These are phyloP conservation scores for Drosophila testacea DNA, from an alignment of 2,888 invertebrate genomes.

Conservation along the genomic window DNA sequence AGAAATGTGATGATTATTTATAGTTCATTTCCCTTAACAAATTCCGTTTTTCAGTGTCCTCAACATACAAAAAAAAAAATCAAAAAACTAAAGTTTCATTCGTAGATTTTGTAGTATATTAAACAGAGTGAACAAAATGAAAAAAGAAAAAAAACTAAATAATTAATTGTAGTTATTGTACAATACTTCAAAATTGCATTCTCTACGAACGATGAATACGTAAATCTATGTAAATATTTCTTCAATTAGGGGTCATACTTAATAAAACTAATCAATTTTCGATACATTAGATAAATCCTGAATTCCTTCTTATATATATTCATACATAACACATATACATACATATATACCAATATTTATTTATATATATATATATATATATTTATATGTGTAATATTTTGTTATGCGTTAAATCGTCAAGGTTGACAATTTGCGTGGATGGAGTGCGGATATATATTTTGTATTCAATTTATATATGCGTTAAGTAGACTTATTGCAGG, in stretches of 20 bases:
- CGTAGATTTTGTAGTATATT: slow-evolving; percentile 37
- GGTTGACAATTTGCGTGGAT: slow-evolving; percentile 33
- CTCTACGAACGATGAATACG: slow-evolving; percentile 41
- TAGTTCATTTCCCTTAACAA: slow-evolving; percentile 20
- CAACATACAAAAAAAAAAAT: background rate
- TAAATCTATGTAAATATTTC: slow-evolving; percentile 54
- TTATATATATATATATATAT: slow-evolving; percentile 31
- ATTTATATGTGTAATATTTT: slow-evolving; percentile 25
- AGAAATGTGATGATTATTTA: slow-evolving; percentile 39
- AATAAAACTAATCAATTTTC: slow-evolving; percentile 51
- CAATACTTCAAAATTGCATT: slow-evolving; percentile 33
- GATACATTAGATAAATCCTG: slow-evolving; percentile 48
- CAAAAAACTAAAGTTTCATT: slow-evolving; percentile 9
- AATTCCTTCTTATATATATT: slow-evolving; percentile 41
- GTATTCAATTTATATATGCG: slow-evolving; percentile 52
- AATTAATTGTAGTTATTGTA: slow-evolving; percentile 39
- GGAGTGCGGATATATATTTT: slow-evolving; percentile 56
- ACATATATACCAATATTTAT: slow-evolving; percentile 14
- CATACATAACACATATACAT: slow-evolving; percentile 3
- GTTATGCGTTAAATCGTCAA: slow-evolving; percentile 35
- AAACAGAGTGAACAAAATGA: slow-evolving; percentile 12
- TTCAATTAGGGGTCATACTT: slow-evolving; percentile 52
- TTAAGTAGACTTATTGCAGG: slow-evolving; percentile 52
- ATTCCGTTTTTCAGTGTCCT: slow-evolving; percentile 27
- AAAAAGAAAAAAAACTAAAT: slow-evolving; percentile 4